These are phyloP conservation scores for Panthera leo DNA, from an alignment of 2,113 vertebrate species.

Conservation along the genomic window DNA sequence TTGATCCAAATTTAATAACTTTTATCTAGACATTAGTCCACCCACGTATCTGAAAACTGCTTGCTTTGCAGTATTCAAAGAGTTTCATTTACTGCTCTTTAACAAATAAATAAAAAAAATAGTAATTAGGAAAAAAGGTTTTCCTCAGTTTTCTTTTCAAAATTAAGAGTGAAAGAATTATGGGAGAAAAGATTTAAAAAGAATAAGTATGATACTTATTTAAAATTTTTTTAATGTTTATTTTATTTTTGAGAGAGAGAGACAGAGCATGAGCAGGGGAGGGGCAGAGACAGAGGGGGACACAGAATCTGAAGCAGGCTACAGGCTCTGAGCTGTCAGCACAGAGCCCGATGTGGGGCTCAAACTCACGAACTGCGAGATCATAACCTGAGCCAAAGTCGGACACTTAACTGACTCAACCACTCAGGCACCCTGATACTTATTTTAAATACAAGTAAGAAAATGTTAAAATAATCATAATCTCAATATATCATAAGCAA, in stretches of 20 bases:
- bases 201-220: not conserved
- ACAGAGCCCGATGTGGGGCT: too few species aligned
- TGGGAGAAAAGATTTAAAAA: not conserved
- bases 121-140: not conserved
- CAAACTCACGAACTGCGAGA: too few species aligned
- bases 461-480: not conserved
- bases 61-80: not conserved
- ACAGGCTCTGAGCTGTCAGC: too few species aligned
- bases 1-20: not conserved
- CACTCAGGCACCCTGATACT: not conserved
- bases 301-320: too few species aligned
- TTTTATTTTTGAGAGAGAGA: too few species aligned
- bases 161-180: not conserved
- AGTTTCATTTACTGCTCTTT: not conserved
- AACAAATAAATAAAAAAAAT: not conserved
- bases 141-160: not conserved
- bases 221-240: too few species aligned
- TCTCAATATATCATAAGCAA: not conserved
- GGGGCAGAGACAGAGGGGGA: too few species aligned
- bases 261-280: too few species aligned
- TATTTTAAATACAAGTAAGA: slow-evolving; percentile 4
- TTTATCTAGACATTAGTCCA: not conserved
- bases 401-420: too few species aligned
- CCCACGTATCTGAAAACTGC: not conserved
- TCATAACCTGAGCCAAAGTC: too few species aligned